Conservation (phyloP, 2,888 invertebrate species). For the Liopterus haemorrhoidalis region DNA sequence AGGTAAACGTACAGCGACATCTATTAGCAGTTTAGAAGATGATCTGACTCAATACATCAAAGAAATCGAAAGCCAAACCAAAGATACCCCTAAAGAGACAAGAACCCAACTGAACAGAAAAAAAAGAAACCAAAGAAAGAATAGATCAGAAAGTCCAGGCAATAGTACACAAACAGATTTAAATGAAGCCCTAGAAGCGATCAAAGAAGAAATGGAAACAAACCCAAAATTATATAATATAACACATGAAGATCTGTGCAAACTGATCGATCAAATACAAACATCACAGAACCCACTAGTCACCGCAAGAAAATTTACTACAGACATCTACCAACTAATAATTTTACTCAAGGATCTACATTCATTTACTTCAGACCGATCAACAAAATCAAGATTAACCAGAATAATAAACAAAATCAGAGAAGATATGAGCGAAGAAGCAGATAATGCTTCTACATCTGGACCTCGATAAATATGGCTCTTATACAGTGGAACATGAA, state of each 20-base stretch:
- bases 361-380: slow-evolving; percentile 2
- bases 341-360: slow-evolving; percentile 13
- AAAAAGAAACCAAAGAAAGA: neutral
- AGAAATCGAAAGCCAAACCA: neutral
- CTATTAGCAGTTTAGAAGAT: neutral
- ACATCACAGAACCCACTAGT: slow-evolving; percentile 3
- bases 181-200: too few relatives aligned
- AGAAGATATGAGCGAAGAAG: neutral
- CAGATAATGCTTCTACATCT: neutral
- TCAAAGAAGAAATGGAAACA: slow-evolving; percentile 5
- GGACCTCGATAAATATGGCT: neutral
- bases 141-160: slow-evolving; percentile 2
- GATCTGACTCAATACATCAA: slow-evolving; percentile 1
- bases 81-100: neutral
- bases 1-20: neutral
- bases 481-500: slow-evolving; percentile 7
- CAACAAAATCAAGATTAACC: slow-evolving; percentile 18
- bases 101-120: neutral
- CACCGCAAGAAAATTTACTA: slow-evolving; percentile 6
- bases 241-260: slow-evolving; percentile 8
- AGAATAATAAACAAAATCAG: slow-evolving; percentile 15
- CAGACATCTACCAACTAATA: slow-evolving; percentile 3
- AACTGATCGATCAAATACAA: slow-evolving; percentile 11
- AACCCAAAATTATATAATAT: slow-evolving; percentile 2
- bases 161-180: too few relatives aligned